Evolutionary conservation across 2,797 vertebrate genomes (phyloP).

Genomic region (Acanthornis magna): DNA sequence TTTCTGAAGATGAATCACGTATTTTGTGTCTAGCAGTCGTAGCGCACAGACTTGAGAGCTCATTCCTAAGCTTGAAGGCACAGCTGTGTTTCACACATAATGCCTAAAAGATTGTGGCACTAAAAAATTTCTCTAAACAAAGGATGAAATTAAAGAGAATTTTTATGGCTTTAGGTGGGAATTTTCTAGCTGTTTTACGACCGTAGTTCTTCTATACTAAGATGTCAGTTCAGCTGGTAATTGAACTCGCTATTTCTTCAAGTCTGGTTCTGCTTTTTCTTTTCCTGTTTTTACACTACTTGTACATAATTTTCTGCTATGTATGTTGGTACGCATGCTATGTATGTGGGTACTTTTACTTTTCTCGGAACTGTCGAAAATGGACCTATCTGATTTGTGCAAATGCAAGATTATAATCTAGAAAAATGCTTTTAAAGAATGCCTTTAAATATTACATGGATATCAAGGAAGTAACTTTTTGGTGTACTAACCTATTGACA

Average conservation of each 20-base stretch:
- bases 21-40: background rate
- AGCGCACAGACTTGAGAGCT: background rate
- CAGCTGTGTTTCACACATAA: background rate
- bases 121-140: background rate
- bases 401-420: background rate
- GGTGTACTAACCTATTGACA: background rate
- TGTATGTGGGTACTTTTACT: background rate
- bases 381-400: background rate
- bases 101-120: background rate
- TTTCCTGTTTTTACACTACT: background rate
- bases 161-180: background rate
- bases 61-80: background rate
- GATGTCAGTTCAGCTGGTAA: background rate
- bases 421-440: background rate
- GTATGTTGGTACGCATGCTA: background rate
- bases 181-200: background rate
- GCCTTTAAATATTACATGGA: background rate
- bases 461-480: background rate
- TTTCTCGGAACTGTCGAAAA: background rate
- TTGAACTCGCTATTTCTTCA: slow-evolving; percentile 19
- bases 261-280: background rate
- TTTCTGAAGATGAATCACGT: background rate
- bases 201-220: background rate
- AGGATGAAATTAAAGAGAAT: background rate
- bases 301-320: background rate